Percentiles rank a stretch among this genome's conserved stretches.
Conservation (phyloP, 2,113 vertebrate genomes). For the Laticauda laticaudata region DNA sequence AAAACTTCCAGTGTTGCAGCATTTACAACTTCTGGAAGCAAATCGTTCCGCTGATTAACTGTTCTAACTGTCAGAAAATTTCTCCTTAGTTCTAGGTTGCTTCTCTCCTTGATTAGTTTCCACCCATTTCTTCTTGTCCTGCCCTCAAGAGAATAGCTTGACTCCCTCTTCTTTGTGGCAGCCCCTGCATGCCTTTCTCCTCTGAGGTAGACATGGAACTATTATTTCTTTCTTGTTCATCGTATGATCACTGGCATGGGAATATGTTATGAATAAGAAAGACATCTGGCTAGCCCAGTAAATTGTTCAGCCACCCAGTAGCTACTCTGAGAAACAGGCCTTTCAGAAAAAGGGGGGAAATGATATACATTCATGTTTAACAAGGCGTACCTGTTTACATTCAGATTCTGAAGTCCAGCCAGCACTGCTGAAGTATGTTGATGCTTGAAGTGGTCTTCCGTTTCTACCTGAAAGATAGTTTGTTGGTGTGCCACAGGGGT, state of each 20-base stretch:
- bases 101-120: too few relatives aligned
- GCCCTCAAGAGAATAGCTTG: too few relatives aligned
- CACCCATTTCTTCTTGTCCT: too few relatives aligned
- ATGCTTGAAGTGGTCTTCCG: neutral
- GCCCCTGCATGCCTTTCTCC: neutral
- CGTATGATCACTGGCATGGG: neutral
- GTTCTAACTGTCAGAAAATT: too few relatives aligned
- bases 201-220: neutral
- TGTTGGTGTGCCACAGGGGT: neutral
- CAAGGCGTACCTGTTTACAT: neutral
- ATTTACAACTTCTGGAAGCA: too few relatives aligned
- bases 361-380: neutral
- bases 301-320: neutral
- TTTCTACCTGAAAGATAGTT: neutral
- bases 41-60: too few relatives aligned
- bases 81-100: too few relatives aligned
- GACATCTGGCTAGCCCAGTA: neutral
- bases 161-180: too few relatives aligned
- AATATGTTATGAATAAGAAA: neutral
- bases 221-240: neutral
- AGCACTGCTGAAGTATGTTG: neutral
- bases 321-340: neutral
- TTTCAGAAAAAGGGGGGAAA: neutral
- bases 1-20: too few relatives aligned
- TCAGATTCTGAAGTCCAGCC: neutral